phyloP scores from a whole-genome alignment of 2,888 invertebrate genomes.

The Nephrotoma flavescens region DNA sequence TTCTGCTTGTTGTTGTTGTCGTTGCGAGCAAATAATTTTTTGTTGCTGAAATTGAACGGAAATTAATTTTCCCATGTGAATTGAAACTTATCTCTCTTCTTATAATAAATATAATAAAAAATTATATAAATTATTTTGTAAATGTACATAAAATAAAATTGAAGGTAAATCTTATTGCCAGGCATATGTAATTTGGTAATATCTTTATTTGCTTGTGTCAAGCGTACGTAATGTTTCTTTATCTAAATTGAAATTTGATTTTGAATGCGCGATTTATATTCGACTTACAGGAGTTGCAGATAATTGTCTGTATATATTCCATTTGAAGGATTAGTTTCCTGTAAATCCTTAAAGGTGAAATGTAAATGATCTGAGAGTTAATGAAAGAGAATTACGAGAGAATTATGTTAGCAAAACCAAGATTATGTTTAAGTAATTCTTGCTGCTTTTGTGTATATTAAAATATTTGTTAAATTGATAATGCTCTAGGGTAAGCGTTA shows the following conservation, averaged over 20 bases:
- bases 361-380: too few species aligned
- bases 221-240: neutral
- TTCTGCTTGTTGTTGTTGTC: neutral
- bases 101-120: neutral
- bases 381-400: too few species aligned
- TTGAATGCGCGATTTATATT: neutral
- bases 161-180: neutral
- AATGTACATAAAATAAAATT: neutral
- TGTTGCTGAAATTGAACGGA: neutral
- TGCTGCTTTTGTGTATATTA: too few species aligned
- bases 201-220: neutral
- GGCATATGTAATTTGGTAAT: neutral
- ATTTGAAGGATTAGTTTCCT: neutral
- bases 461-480: too few species aligned
- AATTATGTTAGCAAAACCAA: too few species aligned
- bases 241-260: neutral
- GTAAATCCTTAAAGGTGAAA: too few species aligned
- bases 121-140: neutral
- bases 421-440: too few species aligned
- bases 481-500: too few species aligned
- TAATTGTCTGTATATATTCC: neutral
- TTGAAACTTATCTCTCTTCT: neutral
- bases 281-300: neutral
- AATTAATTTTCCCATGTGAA: neutral
- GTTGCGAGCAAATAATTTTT: neutral